phyloP scores from a whole-genome alignment of 2,113 vertebrate genomes.

The Centropristis striata region DNA sequence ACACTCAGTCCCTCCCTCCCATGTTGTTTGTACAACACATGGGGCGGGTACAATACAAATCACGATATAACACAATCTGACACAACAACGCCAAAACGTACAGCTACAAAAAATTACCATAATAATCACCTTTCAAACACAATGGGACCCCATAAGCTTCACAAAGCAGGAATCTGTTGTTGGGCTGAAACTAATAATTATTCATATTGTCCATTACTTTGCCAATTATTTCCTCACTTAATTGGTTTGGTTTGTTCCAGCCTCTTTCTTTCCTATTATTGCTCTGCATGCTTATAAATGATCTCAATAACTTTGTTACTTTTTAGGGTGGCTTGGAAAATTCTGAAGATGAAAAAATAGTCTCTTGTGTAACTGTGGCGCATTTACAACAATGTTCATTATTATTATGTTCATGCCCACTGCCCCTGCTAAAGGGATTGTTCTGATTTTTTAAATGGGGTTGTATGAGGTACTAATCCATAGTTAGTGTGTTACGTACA shows the following conservation, averaged over 20 bases:
- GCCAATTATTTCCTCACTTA: not conserved
- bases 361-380: not conserved
- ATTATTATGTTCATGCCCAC: too few relatives aligned
- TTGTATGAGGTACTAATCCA: too few relatives aligned
- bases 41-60: not conserved
- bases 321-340: too few relatives aligned
- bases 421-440: too few relatives aligned
- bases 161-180: not conserved
- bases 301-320: not conserved
- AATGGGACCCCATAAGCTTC: not conserved
- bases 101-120: slow-evolving; percentile 8
- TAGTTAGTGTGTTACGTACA: too few relatives aligned
- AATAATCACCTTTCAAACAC: slow-evolving; percentile 8
- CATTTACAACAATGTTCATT: not conserved
- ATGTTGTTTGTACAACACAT: not conserved
- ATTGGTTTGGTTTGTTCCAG: not conserved
- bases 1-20: not conserved
- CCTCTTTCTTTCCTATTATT: not conserved
- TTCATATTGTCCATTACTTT: not conserved
- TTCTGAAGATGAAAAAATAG: not conserved
- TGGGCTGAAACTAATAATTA: slow-evolving; percentile 10
- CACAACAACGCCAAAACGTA: not conserved
- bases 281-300: not conserved
- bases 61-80: not conserved
- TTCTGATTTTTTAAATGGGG: too few relatives aligned